Conservation (phyloP, 2,113 vertebrate genomes). For the Bubalus kerabau region DNA sequence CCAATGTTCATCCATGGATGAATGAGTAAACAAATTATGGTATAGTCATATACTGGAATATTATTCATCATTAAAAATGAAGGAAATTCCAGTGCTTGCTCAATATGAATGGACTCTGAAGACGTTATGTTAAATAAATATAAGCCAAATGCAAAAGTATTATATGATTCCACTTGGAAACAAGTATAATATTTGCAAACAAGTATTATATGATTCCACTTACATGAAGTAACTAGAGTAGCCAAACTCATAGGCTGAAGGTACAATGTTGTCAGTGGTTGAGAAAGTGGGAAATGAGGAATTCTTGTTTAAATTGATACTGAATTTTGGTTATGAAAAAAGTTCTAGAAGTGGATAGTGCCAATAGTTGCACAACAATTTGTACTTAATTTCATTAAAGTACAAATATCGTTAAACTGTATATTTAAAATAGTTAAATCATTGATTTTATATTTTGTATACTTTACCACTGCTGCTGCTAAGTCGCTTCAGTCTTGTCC, state of each 20-base stretch:
- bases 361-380: neutral
- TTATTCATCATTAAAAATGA: neutral
- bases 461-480: neutral
- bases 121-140: neutral
- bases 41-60: neutral
- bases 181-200: no score
- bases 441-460: neutral
- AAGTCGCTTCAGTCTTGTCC: no score
- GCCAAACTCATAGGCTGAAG: neutral
- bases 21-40: neutral
- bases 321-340: neutral
- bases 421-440: neutral
- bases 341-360: neutral
- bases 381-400: neutral
- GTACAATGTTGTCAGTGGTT: neutral
- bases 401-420: neutral
- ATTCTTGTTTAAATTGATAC: neutral
- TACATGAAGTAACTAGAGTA: neutral
- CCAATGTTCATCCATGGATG: neutral
- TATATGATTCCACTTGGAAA: neutral
- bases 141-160: neutral
- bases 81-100: neutral
- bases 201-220: neutral
- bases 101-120: neutral
- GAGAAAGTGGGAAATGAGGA: neutral